These are phyloP conservation scores for Sebastes minor DNA, from an alignment of 2,797 vertebrate genomes.

Conservation along the genomic window DNA sequence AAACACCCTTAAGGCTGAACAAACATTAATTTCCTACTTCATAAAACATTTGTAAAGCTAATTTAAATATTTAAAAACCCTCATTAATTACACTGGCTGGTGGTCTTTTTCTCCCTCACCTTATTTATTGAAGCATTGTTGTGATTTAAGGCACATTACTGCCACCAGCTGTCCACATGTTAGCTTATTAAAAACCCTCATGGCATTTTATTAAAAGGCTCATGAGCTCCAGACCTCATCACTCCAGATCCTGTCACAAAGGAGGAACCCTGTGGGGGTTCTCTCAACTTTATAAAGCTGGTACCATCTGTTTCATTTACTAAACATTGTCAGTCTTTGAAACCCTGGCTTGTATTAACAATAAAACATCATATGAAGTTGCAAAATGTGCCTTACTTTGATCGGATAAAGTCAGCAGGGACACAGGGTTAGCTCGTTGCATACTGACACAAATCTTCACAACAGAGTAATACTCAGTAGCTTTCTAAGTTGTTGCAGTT, in stretches of 20 bases:
- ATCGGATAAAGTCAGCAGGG: neutral
- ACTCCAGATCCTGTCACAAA: neutral
- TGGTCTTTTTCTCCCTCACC: neutral
- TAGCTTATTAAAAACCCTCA: neutral
- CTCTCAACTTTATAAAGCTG: neutral
- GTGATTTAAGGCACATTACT: conserved; percentile 33
- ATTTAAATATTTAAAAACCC: neutral
- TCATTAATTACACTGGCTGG: neutral
- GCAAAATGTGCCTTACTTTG: neutral
- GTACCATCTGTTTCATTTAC: neutral
- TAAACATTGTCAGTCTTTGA: neutral
- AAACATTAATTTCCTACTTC: neutral
- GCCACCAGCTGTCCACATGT: conserved; percentile 43
- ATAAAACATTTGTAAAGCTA: neutral
- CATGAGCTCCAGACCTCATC: neutral
- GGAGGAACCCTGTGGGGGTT: neutral
- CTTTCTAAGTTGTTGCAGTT: neutral
- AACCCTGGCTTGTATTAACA: neutral
- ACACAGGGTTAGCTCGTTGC: neutral
- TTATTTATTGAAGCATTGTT: neutral
- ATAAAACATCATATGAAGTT: neutral
- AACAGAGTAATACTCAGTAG: neutral
- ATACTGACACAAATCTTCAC: neutral
- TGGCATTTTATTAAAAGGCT: neutral
- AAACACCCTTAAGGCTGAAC: neutral